A percentile compares a stretch with the other conserved stretches of the same genome.
These are phyloP conservation scores for Leptinotarsa juncta DNA, from an alignment of 2,888 invertebrate genomes.

Conservation along the genomic window DNA sequence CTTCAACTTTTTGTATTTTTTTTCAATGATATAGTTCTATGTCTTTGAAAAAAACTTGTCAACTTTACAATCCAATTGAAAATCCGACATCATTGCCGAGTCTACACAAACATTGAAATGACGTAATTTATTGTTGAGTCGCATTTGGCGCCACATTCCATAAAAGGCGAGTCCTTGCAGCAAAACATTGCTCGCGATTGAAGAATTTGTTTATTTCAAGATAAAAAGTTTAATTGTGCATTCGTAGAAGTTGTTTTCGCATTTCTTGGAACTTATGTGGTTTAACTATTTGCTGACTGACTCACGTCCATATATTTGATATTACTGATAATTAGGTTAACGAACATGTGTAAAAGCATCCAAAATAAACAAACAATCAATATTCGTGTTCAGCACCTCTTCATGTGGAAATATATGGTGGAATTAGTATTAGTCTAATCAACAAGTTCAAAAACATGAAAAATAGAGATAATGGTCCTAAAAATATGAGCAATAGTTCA, in stretches of 20 bases:
- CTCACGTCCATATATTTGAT: neutral
- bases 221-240: conserved; percentile 1
- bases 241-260: conserved; percentile 4
- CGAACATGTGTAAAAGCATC: no score
- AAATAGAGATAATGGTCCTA: no score
- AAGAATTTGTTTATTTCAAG: conserved; percentile 13
- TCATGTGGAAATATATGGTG: no score
- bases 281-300: neutral
- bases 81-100: neutral
- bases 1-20: no score
- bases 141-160: conserved; percentile 18
- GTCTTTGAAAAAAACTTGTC: neutral
- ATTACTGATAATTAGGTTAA: no score
- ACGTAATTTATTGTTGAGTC: conserved; percentile 4
- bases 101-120: neutral
- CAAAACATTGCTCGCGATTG: conserved; percentile 2
- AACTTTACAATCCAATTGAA: neutral
- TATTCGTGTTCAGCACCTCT: no score
- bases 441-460: no score
- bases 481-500: no score
- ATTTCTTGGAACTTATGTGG: neutral
- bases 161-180: conserved; percentile 2
- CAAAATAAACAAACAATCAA: no score
- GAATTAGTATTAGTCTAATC: no score
- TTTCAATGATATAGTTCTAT: no score